These are phyloP conservation scores for Sinocyclocheilus rhinocerous DNA, from an alignment of 2,113 vertebrate species.

Conservation along the genomic window DNA sequence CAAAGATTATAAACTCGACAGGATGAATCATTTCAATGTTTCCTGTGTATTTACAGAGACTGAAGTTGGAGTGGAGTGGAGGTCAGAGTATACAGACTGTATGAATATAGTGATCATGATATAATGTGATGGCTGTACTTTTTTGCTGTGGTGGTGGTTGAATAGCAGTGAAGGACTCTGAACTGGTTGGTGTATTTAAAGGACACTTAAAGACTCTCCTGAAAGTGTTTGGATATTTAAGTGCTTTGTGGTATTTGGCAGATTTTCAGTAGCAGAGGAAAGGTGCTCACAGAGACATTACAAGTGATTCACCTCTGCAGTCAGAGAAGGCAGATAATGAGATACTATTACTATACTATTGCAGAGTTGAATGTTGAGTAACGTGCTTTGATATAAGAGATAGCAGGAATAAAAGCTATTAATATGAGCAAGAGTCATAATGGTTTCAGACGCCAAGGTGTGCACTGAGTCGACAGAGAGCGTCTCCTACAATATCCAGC, in stretches of 20 bases:
- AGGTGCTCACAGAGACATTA: slow-evolving; percentile 2
- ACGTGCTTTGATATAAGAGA: slow-evolving; percentile 7
- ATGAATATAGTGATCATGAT: neutral
- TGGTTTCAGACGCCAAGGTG: slow-evolving; percentile 80
- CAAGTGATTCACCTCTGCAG: slow-evolving; percentile 11
- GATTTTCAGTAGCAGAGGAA: neutral
- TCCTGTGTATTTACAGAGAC: neutral
- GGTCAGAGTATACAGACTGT: neutral
- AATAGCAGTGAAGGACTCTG: neutral
- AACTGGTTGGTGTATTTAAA: slow-evolving; percentile 4
- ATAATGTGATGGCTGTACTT: neutral
- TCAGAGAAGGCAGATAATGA: slow-evolving; percentile 12
- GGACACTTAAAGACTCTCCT: neutral
- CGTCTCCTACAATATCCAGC: slow-evolving; percentile 88
- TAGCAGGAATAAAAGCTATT: slow-evolving; percentile 9
- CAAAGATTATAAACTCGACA: neutral
- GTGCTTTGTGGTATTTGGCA: neutral
- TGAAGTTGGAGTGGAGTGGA: neutral
- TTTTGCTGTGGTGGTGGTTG: neutral
- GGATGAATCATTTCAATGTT: neutral
- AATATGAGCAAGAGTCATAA: neutral
- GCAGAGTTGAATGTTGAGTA: slow-evolving; percentile 5
- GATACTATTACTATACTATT: slow-evolving; percentile 19
- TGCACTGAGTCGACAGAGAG: slow-evolving; percentile 86
- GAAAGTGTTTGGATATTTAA: slow-evolving; percentile 23